phyloP scores from a whole-genome alignment of 1,140 invertebrate genomes.

The Drosophila navojoa region DNA sequence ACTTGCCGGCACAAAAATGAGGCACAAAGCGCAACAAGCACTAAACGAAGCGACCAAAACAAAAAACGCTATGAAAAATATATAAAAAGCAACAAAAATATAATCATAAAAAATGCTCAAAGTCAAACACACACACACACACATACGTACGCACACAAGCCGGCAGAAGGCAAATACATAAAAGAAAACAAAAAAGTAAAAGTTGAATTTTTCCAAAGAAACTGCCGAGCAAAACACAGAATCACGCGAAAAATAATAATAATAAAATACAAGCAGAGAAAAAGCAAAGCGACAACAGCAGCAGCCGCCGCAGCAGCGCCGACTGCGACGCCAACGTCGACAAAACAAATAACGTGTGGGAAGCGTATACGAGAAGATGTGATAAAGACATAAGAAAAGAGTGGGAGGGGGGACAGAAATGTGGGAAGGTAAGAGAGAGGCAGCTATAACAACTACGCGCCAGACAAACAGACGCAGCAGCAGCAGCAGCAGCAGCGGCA shows the following conservation, averaged over 20 bases:
- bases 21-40: constrained; percentile 41
- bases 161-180: constrained; percentile 63
- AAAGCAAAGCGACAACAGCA: constrained; percentile 38
- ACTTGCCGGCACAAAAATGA: constrained; percentile 50
- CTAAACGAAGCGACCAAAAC: constrained; percentile 72
- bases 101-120: constrained; percentile 77
- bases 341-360: constrained; percentile 74
- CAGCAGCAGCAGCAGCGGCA: constrained; percentile 40
- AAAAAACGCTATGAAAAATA: constrained; percentile 55
- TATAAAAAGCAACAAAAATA: constrained; percentile 65
- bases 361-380: constrained; percentile 45
- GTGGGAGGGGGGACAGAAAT: not conserved
- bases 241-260: constrained; percentile 82
- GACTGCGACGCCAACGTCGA: constrained; percentile 37
- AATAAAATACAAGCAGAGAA: constrained; percentile 72
- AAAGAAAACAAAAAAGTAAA: constrained; percentile 72
- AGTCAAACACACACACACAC: constrained; percentile 55
- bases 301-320: constrained; percentile 1
- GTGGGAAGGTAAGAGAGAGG: constrained; percentile 13
- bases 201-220: constrained; percentile 78
- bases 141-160: constrained; percentile 25
- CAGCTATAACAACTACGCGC: constrained; percentile 52
- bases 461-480: constrained; percentile 64
- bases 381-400: constrained; percentile 38
- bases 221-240: constrained; percentile 79